Conservation (phyloP, 1,140 invertebrate species). For the Aphis craccivora region DNA sequence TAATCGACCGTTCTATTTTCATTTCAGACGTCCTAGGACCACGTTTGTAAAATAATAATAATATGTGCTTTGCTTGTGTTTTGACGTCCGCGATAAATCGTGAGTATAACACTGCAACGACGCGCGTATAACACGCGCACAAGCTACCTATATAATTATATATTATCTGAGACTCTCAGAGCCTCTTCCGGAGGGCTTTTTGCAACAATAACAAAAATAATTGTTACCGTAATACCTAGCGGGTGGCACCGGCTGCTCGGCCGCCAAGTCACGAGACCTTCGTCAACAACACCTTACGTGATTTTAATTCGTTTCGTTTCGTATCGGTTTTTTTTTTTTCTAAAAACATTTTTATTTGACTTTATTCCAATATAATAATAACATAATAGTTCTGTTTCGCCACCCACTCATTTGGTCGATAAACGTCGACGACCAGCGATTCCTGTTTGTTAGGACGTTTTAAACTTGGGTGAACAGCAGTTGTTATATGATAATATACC, state of each 20-base stretch:
- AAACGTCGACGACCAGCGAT: neutral
- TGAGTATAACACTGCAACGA: neutral
- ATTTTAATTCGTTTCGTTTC: conserved; percentile 38
- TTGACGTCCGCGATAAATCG: conserved; percentile 33
- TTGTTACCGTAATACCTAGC: conserved; percentile 53
- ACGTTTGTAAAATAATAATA: neutral
- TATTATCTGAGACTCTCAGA: neutral
- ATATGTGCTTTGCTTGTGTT: neutral
- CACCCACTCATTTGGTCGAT: neutral
- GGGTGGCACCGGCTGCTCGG: conserved; percentile 49
- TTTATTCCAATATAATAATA: neutral
- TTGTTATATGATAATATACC: neutral
- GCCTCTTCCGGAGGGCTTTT: conserved; percentile 56
- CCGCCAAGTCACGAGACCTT: conserved; percentile 30
- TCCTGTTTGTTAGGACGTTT: neutral
- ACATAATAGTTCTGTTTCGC: neutral
- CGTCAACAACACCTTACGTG: conserved; percentile 57
- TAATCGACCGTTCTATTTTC: conserved; percentile 16
- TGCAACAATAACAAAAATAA: conserved; percentile 50
- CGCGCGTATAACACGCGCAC: neutral
- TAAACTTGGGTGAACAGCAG: neutral
- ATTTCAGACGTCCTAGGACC: neutral
- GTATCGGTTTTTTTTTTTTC: neutral
- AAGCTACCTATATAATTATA: neutral
- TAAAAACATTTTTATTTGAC: neutral